These are phyloP conservation scores for Quadroppia sp. DNA, from an alignment of 2,888 invertebrate species.

Conservation along the genomic window DNA sequence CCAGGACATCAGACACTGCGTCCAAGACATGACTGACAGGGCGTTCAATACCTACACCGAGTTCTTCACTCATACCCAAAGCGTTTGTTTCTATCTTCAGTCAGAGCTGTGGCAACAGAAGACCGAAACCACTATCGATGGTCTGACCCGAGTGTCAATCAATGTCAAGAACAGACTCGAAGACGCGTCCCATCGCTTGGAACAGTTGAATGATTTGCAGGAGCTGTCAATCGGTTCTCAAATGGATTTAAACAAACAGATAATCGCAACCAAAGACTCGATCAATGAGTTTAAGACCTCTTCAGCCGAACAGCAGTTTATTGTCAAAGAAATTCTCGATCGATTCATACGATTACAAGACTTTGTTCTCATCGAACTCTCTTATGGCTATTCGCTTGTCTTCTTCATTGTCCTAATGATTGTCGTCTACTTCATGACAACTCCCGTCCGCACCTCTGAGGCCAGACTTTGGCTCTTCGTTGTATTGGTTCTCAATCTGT, in stretches of 20 bases:
- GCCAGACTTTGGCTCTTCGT: constrained; percentile 60
- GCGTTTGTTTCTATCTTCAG: constrained; percentile 64
- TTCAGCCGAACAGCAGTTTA: constrained; percentile 59
- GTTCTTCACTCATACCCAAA: constrained; percentile 64
- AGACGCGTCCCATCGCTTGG: constrained; percentile 55
- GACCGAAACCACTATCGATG: constrained; percentile 59
- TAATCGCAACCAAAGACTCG: constrained; percentile 52
- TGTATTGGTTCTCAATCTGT: constrained; percentile 57
- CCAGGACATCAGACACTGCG: constrained; percentile 54
- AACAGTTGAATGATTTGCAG: constrained; percentile 57
- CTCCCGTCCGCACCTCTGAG: constrained; percentile 58
- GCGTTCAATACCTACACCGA: constrained; percentile 60
- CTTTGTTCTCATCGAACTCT: constrained; percentile 63
- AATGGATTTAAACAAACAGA: constrained; percentile 46
- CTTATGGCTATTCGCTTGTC: constrained; percentile 62
- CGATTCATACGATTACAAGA: constrained; percentile 59
- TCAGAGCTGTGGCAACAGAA: constrained; percentile 63
- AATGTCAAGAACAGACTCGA: constrained; percentile 58
- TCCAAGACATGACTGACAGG: constrained; percentile 57
- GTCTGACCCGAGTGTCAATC: constrained; percentile 58
- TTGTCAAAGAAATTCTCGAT: constrained; percentile 60
- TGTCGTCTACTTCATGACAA: constrained; percentile 59
- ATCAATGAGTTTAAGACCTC: constrained; percentile 55
- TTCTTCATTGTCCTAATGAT: constrained; percentile 59
- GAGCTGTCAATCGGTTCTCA: constrained; percentile 53